Base-by-base conservation (phyloP, 2,888 invertebrate genomes). In the Leistus spinibarbis region DNA sequence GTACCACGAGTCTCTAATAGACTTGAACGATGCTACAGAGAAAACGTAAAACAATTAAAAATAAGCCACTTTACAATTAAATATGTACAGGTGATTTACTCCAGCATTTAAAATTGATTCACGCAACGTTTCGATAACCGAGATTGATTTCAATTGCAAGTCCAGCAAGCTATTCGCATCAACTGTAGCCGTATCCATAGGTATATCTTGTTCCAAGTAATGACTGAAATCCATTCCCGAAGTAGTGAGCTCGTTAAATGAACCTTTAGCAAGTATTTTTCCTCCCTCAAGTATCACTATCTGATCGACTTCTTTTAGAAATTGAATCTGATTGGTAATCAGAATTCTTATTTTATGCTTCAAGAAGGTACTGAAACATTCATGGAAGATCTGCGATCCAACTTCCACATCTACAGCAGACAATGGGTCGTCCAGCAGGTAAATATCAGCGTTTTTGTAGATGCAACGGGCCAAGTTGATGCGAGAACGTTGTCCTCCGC, bases 401-500 rank as follows among this genome's bases (percentile, higher is more conserved):
- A 95, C 95, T 75, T 91, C 90, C 0, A 93, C 88, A 81, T 95
- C 95, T 0, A 95, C 95, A 0, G 95, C 95, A 54, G 93, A 93
- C 22, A 95, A 85, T 0, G 95, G 95, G 84, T 95, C 95, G 80
- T 95, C 95, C 64, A 95, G 84, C 60, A 95, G 85, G 81, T 94
- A 95, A 56, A 95, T 88, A 80, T 95, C 95, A 0, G 94, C 93
- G 79, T 92, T 88, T 80, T 90, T 90, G 81, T 95, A 95, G 63
- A 95, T 87, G 1, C 93, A 91, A 80, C 95, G 87, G 0, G 93
- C 94, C 56, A 96, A 86, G 83, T 93, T 93, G 22, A 96, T 90
- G 77, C 96, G 88, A 0, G 95, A 95, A 82, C 91, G 90, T 85
- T 96, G 95, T 7, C 95, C 95, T 7, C 95, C 95, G 56, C 94